A percentile compares a stretch with the other conserved stretches of the same genome.
These are phyloP conservation scores for Ormyrus thymus DNA, from an alignment of 2,888 invertebrate genomes.

Conservation along the genomic window DNA sequence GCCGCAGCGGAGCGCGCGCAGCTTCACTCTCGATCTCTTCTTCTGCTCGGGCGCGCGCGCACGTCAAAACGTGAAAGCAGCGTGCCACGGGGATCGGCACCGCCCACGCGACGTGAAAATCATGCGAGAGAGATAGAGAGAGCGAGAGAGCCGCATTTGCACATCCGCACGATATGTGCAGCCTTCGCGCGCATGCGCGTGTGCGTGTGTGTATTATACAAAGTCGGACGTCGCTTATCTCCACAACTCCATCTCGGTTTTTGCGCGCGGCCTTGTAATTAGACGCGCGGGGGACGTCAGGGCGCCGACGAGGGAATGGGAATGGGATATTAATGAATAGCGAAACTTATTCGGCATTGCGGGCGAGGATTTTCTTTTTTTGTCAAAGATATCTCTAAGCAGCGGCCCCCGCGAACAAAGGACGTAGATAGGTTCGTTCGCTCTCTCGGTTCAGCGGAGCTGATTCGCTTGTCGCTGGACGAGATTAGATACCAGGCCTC, in stretches of 20 bases:
- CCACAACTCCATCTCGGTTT: constrained; percentile 40
- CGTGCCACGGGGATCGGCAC: constrained; percentile 29
- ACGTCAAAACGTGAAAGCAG: constrained; percentile 37
- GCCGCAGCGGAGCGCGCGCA: no score
- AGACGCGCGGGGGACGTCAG: constrained; percentile 32
- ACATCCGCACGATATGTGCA: no score
- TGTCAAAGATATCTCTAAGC: no score
- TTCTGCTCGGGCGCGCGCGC: background rate
- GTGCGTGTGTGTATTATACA: constrained; percentile 15
- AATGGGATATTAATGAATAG: constrained; percentile 51
- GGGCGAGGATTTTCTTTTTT: background rate
- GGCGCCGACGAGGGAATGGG: constrained; percentile 12
- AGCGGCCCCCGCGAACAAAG: no score
- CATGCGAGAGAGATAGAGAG: constrained; percentile 4
- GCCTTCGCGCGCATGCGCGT: background rate
- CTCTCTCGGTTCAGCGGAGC: background rate
- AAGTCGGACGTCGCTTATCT: constrained; percentile 41
- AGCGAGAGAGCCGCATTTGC: no score
- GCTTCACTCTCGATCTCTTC: constrained; percentile 31
- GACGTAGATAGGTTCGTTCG: no score
- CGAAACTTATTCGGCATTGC: constrained; percentile 43
- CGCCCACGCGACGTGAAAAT: constrained; percentile 54
- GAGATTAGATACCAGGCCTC: background rate
- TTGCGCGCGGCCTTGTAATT: constrained; percentile 52
- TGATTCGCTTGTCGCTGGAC: background rate